A percentile compares a stretch with the other conserved stretches of the same genome.
Conservation (phyloP, 2,113 vertebrate species). For the Struthidea cinerea region DNA sequence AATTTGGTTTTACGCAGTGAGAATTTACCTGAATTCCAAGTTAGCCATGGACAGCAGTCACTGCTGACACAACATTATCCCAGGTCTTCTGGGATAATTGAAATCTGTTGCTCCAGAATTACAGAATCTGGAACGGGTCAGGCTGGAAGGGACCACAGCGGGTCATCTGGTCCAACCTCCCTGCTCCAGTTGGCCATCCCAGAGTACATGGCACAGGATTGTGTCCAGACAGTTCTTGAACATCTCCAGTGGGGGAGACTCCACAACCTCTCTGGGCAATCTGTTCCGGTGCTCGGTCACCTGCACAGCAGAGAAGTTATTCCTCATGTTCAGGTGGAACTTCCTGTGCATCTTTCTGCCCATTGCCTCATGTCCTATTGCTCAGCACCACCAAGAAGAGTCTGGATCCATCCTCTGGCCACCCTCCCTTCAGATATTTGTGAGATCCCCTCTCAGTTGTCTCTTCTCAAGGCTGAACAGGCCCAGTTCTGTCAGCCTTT, state of each 20-base stretch:
- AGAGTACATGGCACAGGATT: neutral
- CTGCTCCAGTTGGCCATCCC: neutral
- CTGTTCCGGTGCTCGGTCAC: rapidly evolving
- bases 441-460: neutral
- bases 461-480: neutral
- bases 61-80: neutral
- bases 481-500: neutral
- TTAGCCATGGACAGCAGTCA: neutral
- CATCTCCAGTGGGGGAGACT: neutral
- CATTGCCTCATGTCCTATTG: neutral
- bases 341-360: neutral
- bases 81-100: neutral
- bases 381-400: neutral
- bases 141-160: neutral
- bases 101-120: neutral
- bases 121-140: neutral
- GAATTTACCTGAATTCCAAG: neutral
- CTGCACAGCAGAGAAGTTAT: rapidly evolving
- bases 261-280: neutral
- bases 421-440: neutral
- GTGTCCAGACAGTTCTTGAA: neutral
- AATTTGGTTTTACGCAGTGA: neutral
- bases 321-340: neutral
- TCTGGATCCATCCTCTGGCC: neutral
- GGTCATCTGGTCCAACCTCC: neutral